phyloP scores from a whole-genome alignment of 2,888 invertebrate species.

The Caradrina kadenii region DNA sequence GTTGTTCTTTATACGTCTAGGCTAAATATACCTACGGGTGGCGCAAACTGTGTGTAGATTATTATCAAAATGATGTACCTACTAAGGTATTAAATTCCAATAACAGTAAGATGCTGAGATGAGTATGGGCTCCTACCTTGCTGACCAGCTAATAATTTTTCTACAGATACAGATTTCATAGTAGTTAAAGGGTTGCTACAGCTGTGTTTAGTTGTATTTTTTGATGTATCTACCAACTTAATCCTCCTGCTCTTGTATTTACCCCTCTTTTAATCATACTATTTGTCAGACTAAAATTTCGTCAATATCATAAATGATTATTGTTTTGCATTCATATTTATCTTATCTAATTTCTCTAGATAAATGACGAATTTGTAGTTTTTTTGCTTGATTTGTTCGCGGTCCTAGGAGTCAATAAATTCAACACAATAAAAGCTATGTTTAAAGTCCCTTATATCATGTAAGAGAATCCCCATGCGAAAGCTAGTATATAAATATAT shows the following conservation, averaged over 20 bases:
- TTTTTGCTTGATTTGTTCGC: background rate
- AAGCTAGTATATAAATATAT: conserved; percentile 69
- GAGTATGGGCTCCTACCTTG: background rate
- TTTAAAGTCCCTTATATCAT: conserved; percentile 41
- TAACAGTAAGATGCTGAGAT: background rate
- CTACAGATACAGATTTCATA: background rate
- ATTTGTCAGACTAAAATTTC: background rate
- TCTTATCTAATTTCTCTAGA: no score
- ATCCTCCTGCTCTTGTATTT: no score
- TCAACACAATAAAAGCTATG: conserved; percentile 33
- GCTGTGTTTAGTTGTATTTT: no score
- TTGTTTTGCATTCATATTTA: background rate
- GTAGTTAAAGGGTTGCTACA: no score
- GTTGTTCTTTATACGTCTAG: conserved; percentile 43
- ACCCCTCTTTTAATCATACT: no score
- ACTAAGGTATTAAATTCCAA: background rate
- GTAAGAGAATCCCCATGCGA: conserved; percentile 55
- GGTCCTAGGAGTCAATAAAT: conserved; percentile 24
- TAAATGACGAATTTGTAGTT: no score
- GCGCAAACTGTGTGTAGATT: conserved; percentile 10
- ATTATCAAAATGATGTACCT: background rate
- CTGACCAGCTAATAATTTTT: background rate
- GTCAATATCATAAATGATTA: background rate
- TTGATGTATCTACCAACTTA: background rate
- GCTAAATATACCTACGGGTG: background rate